Evolutionary conservation across 2,888 invertebrate species (phyloP), one percentile per base, ranked within the genome.

Genomic region (Pedicia rivosa): DNA sequence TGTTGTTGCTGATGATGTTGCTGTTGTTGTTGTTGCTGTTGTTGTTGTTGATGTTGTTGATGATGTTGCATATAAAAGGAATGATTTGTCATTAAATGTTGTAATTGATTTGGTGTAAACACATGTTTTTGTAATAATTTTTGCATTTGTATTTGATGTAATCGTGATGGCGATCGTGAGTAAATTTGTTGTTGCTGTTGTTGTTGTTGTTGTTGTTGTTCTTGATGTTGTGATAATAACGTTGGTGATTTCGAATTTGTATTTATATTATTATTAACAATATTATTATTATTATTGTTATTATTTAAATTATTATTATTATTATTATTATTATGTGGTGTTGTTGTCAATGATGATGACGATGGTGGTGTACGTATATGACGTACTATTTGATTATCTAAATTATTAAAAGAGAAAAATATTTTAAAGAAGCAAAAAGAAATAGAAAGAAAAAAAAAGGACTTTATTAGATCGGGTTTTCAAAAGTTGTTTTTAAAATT

Each of bases 91-190:
- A 36, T 36, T 26, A 38, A 19, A 30, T 41, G 34, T 15, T 43
- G 40, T 22, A 40, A 26, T 36, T 43, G 40, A 33, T 40, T 38
- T 28, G 42, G 42, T 37, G 42, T 24, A 31, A 42, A 40, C n/a
- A 39, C 37, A 37, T 43, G 40, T 28, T 43, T 39, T 36, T 44
- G 42, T 25, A 42, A 24, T 41, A 44, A 30, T 34, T 35, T 35
- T 6, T 42, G 36, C 16, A 41, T 37, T 26, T 42, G 26, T 8
- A 34, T 17, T 14, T 42, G 44, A 14, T 41, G 33, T n/a, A n/a
- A n/a, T n/a, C n/a, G n/a, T n/a, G n/a, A n/a, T n/a, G n/a, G n/a
- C n/a, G n/a, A n/a, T n/a, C n/a, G n/a, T n/a, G n/a, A n/a, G n/a
- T n/a, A n/a, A n/a, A n/a, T n/a, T n/a, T n/a, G 33, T 29, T 33